phyloP scores from a whole-genome alignment of 2,113 vertebrate genomes.

The Phycodurus eques region DNA sequence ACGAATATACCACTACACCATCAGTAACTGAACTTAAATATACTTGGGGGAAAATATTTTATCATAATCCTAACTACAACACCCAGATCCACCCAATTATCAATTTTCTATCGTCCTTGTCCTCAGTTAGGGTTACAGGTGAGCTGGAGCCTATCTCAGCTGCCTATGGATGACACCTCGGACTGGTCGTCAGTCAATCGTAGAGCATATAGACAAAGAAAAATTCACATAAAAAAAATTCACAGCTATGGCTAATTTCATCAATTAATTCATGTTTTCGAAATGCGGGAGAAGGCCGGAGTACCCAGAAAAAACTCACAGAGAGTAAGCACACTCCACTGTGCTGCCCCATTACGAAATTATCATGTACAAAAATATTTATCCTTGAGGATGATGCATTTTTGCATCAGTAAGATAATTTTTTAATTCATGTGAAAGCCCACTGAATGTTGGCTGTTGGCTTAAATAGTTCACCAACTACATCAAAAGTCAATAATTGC shows the following conservation, averaged over 20 bases:
- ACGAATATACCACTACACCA: no score
- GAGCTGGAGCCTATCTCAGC: not conserved
- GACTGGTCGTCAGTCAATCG: not conserved
- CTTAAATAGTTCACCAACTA: not conserved
- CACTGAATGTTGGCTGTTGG: no score
- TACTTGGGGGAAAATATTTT: not conserved
- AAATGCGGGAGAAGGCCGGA: no score
- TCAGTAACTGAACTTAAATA: not conserved
- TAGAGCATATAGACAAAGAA: not conserved
- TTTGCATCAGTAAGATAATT: no score
- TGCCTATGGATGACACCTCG: not conserved
- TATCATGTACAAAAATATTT: not conserved
- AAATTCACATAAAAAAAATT: not conserved
- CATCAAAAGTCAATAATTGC: not conserved
- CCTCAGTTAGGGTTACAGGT: not conserved
- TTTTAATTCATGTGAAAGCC: no score
- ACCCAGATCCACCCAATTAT: not conserved
- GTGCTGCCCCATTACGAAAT: no score
- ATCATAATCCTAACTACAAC: not conserved
- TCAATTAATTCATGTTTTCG: no score
- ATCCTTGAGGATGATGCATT: not conserved
- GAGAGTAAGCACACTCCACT: no score
- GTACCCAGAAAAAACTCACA: no score
- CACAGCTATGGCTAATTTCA: no score
- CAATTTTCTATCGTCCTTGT: not conserved